Conservation (phyloP, 2,113 vertebrate species). For the Caloenas nicobarica region DNA sequence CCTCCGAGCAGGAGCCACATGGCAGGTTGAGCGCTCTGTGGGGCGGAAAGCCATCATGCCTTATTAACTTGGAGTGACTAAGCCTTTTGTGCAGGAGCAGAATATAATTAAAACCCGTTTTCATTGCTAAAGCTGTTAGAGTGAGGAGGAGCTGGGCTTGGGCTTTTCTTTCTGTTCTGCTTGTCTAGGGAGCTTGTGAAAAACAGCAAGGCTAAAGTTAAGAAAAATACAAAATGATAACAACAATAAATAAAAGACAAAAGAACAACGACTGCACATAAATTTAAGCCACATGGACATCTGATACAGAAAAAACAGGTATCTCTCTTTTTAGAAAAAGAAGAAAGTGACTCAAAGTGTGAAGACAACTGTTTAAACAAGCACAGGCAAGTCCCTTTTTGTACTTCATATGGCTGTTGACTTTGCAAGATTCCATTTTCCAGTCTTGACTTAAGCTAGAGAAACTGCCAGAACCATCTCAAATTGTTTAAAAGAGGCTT, state of each 20-base stretch:
- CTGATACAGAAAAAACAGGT: not conserved
- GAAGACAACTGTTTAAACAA: not conserved
- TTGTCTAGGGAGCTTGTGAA: not conserved
- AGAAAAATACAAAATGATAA: not conserved
- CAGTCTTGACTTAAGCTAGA: conserved; percentile 1
- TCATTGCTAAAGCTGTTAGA: not conserved
- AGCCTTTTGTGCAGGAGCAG: conserved; percentile 9
- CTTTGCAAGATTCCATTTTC: conserved; percentile 24
- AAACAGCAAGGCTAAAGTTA: not conserved
- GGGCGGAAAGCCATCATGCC: not conserved
- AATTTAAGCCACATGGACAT: not conserved
- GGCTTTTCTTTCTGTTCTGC: not conserved
- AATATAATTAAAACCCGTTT: conserved; percentile 20
- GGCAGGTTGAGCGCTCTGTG: not conserved
- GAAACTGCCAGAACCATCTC: conserved; percentile 10
- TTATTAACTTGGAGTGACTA: conserved; percentile 10
- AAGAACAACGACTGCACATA: not conserved
- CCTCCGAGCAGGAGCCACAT: not conserved
- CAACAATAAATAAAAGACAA: not conserved
- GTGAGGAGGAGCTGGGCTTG: not conserved
- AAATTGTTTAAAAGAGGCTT: conserved; percentile 46
- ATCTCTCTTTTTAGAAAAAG: not conserved
- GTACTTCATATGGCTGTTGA: not conserved
- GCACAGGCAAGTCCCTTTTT: not conserved
- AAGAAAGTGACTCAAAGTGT: not conserved